A percentile compares a stretch with the other conserved stretches of the same genome.
phyloP scores from a whole-genome alignment of 2,113 vertebrate species.

The Tautogolabrus adspersus region DNA sequence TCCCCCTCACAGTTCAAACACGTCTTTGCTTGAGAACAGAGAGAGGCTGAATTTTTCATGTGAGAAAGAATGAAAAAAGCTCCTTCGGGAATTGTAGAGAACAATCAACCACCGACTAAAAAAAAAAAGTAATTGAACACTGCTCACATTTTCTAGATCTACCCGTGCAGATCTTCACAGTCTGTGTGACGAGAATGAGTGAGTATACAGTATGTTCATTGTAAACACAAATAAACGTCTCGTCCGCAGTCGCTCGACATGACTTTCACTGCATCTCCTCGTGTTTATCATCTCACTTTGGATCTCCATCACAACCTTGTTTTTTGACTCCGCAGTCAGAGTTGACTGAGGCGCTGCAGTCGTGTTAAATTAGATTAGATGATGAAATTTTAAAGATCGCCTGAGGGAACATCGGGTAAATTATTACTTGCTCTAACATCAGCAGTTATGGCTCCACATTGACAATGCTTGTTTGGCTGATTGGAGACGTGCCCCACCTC shows the following conservation, averaged over 20 bases:
- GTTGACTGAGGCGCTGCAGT: slow-evolving; percentile 48
- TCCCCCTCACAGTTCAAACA: slow-evolving; percentile 26
- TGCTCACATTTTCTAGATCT: slow-evolving; percentile 84
- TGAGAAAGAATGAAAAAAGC: slow-evolving; percentile 1
- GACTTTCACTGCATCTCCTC: slow-evolving; percentile 38
- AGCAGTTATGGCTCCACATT: slow-evolving; percentile 61
- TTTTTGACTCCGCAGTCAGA: slow-evolving; percentile 43
- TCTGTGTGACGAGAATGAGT: slow-evolving; percentile 86
- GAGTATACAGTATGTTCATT: slow-evolving; percentile 76
- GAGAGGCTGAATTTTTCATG: slow-evolving; percentile 3
- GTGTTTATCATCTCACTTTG: slow-evolving; percentile 44
- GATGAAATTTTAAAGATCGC: slow-evolving; percentile 71
- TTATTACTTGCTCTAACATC: slow-evolving; percentile 68
- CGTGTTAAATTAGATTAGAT: slow-evolving; percentile 70
- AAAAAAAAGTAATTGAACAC: slow-evolving; percentile 21
- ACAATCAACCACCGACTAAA: slow-evolving; percentile 1
- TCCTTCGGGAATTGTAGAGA: slow-evolving; percentile 28
- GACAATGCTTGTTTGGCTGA: slow-evolving; percentile 65
- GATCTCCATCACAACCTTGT: slow-evolving; percentile 52
- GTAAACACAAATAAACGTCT: slow-evolving; percentile 33
- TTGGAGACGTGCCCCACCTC: slow-evolving; percentile 59
- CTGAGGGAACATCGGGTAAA: slow-evolving; percentile 51
- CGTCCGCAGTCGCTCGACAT: slow-evolving; percentile 5
- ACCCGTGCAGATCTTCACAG: slow-evolving; percentile 85
- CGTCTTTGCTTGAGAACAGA: slow-evolving; percentile 7